These are phyloP conservation scores for Actinopyga echinites DNA, from an alignment of 53 echinoderm and acorn worm species.

Conservation along the genomic window DNA sequence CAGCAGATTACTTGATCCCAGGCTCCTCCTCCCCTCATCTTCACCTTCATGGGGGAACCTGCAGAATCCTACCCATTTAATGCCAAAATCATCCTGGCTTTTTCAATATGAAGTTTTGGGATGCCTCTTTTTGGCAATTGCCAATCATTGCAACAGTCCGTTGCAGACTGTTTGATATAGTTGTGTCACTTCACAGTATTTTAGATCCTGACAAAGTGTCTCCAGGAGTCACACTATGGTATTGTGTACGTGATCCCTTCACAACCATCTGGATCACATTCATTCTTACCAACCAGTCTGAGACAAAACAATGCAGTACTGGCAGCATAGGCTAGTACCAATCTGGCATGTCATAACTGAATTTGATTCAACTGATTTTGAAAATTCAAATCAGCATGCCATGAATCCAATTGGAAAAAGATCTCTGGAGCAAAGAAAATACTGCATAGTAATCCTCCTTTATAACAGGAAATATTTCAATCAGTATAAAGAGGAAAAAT, in stretches of 20 bases:
- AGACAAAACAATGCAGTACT: too few species aligned
- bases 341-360: too few species aligned
- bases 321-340: too few species aligned
- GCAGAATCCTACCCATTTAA: constrained; percentile 15
- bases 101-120: constrained; percentile 16
- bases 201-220: too few species aligned
- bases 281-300: too few species aligned
- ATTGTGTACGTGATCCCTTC: too few species aligned
- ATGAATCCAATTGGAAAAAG: background rate
- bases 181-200: too few species aligned
- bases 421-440: constrained; percentile 17
- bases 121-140: background rate
- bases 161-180: too few species aligned
- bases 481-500: constrained; percentile 22
- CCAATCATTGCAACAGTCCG: background rate
- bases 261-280: too few species aligned
- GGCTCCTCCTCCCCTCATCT: background rate
- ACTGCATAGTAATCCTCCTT: constrained; percentile 36
- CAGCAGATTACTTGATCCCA: background rate
- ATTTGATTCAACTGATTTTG: background rate
- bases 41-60: background rate
- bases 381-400: constrained; percentile 20
- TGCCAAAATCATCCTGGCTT: constrained; percentile 11
- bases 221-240: too few species aligned
- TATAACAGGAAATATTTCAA: constrained; percentile 30